Evolutionary conservation across 2,797 vertebrate species (phyloP).

Genomic region (Hippopotamyrus pictus): DNA sequence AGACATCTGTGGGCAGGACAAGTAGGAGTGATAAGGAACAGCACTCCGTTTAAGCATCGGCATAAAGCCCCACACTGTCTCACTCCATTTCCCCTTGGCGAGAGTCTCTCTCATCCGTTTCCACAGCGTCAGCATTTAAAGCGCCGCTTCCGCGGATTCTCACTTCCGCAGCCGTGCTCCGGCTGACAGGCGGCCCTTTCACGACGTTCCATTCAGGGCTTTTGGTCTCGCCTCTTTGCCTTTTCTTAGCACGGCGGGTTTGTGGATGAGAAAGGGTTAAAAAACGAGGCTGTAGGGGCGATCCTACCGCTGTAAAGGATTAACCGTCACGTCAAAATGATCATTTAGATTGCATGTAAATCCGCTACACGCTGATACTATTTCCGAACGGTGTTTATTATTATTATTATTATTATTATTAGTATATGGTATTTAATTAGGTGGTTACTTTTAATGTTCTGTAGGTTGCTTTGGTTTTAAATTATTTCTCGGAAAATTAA

Average conservation of each 20-base stretch:
- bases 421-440: not conserved
- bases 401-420: no score
- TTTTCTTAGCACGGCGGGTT: not conserved
- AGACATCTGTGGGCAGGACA: conserved; percentile 6
- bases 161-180: not conserved
- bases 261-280: not conserved
- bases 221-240: not conserved
- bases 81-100: not conserved
- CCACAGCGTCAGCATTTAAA: not conserved
- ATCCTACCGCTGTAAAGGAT: not conserved
- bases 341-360: not conserved
- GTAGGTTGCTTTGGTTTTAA: not conserved
- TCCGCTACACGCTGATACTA: not conserved
- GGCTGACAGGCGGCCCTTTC: not conserved
- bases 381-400: not conserved
- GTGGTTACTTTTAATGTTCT: not conserved
- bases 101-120: not conserved
- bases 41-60: not conserved
- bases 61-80: not conserved
- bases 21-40: not conserved
- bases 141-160: not conserved
- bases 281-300: not conserved
- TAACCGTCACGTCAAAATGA: not conserved
- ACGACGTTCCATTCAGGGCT: not conserved
- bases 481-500: not conserved